A percentile compares a stretch with the other conserved stretches of the same genome.
Conservation (phyloP, 23 tunicate genomes). For the Styela clava region DNA sequence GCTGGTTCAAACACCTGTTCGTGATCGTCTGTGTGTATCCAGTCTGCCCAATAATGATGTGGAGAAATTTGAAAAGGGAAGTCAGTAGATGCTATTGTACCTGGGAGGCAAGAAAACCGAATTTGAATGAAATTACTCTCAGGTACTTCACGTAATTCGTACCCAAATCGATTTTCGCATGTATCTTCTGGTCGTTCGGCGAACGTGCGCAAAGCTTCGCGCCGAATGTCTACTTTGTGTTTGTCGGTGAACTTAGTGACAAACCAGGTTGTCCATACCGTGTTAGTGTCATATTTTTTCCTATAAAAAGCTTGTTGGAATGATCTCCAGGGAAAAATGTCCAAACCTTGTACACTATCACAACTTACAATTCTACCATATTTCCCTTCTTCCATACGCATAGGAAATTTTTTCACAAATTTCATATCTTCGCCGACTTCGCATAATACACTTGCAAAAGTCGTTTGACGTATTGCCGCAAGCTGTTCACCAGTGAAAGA, state of each 20-base stretch:
- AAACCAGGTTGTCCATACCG: conserved; percentile 85
- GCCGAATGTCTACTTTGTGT: conserved; percentile 5
- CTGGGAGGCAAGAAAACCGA: conserved; percentile 75
- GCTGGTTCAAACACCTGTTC: not conserved
- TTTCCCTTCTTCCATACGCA: not conserved
- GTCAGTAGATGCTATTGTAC: conserved; percentile 49
- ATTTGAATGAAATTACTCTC: conserved; percentile 42
- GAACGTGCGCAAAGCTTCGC: conserved; percentile 18
- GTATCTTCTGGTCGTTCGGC: conserved; percentile 47
- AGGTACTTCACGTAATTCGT: conserved; percentile 30
- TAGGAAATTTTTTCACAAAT: not conserved
- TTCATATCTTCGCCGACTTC: conserved; percentile 18
- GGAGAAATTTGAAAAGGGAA: conserved; percentile 53
- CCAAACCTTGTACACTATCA: not conserved
- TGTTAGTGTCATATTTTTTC: not conserved
- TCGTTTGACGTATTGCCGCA: not conserved
- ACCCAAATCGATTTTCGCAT: conserved; percentile 44
- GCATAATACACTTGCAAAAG: conserved; percentile 12
- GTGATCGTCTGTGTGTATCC: not conserved
- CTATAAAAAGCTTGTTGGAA: not conserved
- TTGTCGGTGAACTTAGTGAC: conserved; percentile 38
- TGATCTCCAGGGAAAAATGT: not conserved
- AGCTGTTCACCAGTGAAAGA: conserved; percentile 20
- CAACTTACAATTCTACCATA: not conserved
- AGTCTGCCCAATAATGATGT: conserved; percentile 26